Base-by-base conservation (phyloP, 2,113 vertebrate species). In the Embiotoca jacksoni region DNA sequence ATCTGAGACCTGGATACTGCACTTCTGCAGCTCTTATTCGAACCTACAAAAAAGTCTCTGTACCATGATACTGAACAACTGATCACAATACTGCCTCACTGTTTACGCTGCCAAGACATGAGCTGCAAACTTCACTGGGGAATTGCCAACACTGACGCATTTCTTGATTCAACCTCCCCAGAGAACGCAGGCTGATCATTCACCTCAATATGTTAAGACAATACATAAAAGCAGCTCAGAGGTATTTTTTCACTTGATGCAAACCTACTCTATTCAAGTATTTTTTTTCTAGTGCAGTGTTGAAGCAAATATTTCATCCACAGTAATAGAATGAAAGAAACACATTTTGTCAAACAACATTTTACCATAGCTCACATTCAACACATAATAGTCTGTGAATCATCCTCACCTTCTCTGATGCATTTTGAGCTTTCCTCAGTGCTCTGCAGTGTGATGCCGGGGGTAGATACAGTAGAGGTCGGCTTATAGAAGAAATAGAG, bases 391-490 rank as follows among this genome's bases (percentile, higher is more conserved):
- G 71, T 10, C 59, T 31, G 71, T 58, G 66, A 90, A 90, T 87
- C 82, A 52, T 68, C 78, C 92, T 92, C 79, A 93, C 92, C 92
- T 93, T 82, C 80, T 87, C 78, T 85, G 90, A 83, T 91, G 90
- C 90, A 89, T 86, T 89, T 92, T 85, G 86, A 90, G 87, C 83
- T 75, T 75, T 74, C 80, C 85, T 91, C 84, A 72, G 82, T 75
- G 87, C 82, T 93, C 88, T 90, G 90, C 88, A 88, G 90, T 90
- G 90, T 79, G 88, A 90, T 91, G 90, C 86, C 85, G 84, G 83
- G 82, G 85, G 84, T 88, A 89, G 91, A 92, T 89, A 91, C 88
- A 92, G 88, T 92, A 91, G 90, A 93, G 91, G 92, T 92, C 85
- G 92, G 89, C 75, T 89, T 80, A 72, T 72, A 79, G 90, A 88